A percentile compares a stretch with the other conserved stretches of the same genome.
phyloP scores from a whole-genome alignment of 2,113 vertebrate genomes.

The Microtus richardsoni region DNA sequence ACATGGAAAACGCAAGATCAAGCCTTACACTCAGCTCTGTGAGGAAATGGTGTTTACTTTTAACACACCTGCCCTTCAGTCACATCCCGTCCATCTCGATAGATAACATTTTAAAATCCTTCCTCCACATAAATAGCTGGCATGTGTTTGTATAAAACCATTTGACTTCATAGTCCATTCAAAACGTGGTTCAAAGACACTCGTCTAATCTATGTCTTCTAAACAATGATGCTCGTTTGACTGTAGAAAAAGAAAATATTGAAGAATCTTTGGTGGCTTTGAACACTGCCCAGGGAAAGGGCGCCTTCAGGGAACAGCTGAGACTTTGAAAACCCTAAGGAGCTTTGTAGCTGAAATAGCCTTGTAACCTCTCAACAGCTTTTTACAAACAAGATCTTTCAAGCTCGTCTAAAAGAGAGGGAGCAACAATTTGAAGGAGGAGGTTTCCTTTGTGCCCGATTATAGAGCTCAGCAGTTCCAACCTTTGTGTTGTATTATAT shows the following conservation, averaged over 20 bases:
- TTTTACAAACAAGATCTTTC: slow-evolving; percentile 74
- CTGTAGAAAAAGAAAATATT: slow-evolving; percentile 63
- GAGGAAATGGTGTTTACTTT: slow-evolving; percentile 1
- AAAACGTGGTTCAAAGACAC: slow-evolving; percentile 72
- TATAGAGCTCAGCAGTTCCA: slow-evolving; percentile 60
- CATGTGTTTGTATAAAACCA: slow-evolving; percentile 46
- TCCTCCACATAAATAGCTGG: slow-evolving; percentile 34
- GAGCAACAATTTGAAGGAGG: slow-evolving; percentile 65
- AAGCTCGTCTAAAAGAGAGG: slow-evolving; percentile 54
- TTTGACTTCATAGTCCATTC: slow-evolving; percentile 42
- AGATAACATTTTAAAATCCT: slow-evolving; percentile 37
- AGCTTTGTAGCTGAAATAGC: slow-evolving; percentile 62
- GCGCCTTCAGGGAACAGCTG: slow-evolving; percentile 9
- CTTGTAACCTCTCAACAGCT: slow-evolving; percentile 47
- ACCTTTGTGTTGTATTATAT: slow-evolving; percentile 57
- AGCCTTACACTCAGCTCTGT: slow-evolving; percentile 17
- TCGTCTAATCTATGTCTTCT: slow-evolving; percentile 56
- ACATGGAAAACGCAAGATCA: slow-evolving; percentile 12
- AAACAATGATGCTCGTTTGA: slow-evolving; percentile 73
- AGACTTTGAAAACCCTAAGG: slow-evolving; percentile 60
- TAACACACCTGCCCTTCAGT: neutral
- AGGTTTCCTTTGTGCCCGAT: slow-evolving; percentile 56
- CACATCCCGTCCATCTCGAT: neutral
- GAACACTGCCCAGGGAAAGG: slow-evolving; percentile 64
- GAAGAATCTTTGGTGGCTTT: slow-evolving; percentile 69